A percentile compares a stretch with the other conserved stretches of the same genome.
phyloP scores from a whole-genome alignment of 2,888 invertebrate species.

The Pasiphila rectangulata region DNA sequence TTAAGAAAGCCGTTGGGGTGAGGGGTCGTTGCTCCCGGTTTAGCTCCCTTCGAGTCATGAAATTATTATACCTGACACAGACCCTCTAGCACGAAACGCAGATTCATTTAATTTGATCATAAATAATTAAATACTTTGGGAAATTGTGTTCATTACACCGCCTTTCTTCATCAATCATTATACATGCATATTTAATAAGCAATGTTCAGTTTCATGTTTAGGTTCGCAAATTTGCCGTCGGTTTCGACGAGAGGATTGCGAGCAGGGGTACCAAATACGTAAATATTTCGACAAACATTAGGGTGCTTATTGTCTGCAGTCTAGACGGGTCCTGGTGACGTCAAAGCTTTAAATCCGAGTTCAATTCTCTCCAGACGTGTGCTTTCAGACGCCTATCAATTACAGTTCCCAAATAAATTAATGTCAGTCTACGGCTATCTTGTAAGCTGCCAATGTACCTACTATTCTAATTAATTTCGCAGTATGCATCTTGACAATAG shows the following conservation, averaged over 20 bases:
- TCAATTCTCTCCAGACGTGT: conserved; percentile 38
- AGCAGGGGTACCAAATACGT: neutral
- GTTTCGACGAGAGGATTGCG: neutral
- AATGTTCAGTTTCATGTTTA: neutral
- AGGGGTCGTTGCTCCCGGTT: conserved; percentile 61
- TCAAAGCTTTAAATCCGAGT: conserved; percentile 38
- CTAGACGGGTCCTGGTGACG: conserved; percentile 58
- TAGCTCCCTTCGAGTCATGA: conserved; percentile 53
- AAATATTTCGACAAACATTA: conserved; percentile 3
- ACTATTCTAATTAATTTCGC: neutral
- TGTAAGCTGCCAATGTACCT: conserved; percentile 10
- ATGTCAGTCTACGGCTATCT: conserved; percentile 9
- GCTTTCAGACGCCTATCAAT: conserved; percentile 34
- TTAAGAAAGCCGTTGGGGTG: conserved; percentile 68
- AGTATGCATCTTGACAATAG: no score
- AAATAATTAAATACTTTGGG: conserved; percentile 11
- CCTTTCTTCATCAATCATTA: neutral
- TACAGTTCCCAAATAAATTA: conserved; percentile 21
- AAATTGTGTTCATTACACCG: neutral
- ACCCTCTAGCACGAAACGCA: conserved; percentile 32
- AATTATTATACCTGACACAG: conserved; percentile 48
- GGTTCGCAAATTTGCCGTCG: neutral
- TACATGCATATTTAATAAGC: neutral
- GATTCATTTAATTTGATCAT: conserved; percentile 33
- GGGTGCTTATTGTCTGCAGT: conserved; percentile 53